Conservation (phyloP, 2,888 invertebrate genomes). For the Patella ulyssiponensis region DNA sequence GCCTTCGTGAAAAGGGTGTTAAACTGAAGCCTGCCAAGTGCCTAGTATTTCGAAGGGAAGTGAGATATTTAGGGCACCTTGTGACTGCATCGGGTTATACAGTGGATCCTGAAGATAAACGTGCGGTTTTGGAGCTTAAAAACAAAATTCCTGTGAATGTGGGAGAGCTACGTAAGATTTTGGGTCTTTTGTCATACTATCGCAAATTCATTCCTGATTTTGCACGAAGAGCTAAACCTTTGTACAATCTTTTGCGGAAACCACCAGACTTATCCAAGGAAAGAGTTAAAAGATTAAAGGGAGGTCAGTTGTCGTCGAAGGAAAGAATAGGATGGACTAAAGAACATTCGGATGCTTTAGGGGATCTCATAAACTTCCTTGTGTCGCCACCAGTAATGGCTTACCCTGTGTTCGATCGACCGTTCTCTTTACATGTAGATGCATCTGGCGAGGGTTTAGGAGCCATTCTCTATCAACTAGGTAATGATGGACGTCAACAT, state of each 20-base stretch:
- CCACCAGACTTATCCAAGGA: neutral
- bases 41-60: slow-evolving; percentile 11
- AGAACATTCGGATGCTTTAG: neutral
- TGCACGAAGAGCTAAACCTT: slow-evolving; percentile 13
- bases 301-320: neutral
- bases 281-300: neutral
- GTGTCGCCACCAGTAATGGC: slow-evolving; percentile 1
- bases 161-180: slow-evolving; percentile 3
- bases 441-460: slow-evolving; percentile 14
- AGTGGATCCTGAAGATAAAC: slow-evolving; percentile 24
- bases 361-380: neutral
- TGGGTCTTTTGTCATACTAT: slow-evolving; percentile 15
- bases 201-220: slow-evolving; percentile 23
- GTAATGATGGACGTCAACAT: neutral
- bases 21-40: slow-evolving; percentile 29
- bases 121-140: slow-evolving; percentile 16
- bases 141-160: slow-evolving; percentile 1
- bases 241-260: neutral
- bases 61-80: slow-evolving; percentile 23
- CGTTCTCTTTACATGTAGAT: slow-evolving; percentile 14
- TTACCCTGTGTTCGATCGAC: slow-evolving; percentile 9
- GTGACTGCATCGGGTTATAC: slow-evolving; percentile 26
- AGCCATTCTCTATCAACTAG: slow-evolving; percentile 15
- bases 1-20: slow-evolving; percentile 12
- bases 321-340: neutral